A percentile compares a stretch with the other conserved stretches of the same genome.
phyloP scores from a whole-genome alignment of 2,113 vertebrate genomes.

The Pseudorectes ferrugineus region DNA sequence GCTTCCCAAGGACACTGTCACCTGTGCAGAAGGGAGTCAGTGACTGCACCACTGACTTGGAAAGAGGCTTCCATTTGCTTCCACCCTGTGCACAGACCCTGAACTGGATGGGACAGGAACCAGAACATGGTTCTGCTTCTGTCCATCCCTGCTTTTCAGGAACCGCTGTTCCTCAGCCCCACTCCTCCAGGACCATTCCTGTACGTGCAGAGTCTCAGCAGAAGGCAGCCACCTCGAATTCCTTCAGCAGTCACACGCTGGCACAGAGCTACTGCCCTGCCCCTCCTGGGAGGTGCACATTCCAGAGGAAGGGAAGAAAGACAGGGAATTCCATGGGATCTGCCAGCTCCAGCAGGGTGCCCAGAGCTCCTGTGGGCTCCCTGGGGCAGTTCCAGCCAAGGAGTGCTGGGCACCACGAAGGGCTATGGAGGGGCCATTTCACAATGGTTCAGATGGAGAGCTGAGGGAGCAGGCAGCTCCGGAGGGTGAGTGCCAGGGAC shows the following conservation, averaged over 20 bases:
- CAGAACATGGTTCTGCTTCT: not conserved
- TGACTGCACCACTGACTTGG: not conserved
- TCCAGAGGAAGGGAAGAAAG: not conserved
- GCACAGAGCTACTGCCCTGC: not conserved
- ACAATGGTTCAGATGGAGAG: accelerated
- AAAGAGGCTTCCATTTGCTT: not conserved
- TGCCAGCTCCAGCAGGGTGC: not conserved
- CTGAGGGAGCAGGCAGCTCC: not conserved
- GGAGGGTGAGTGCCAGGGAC: not conserved
- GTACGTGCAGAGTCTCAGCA: not conserved
- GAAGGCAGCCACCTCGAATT: not conserved
- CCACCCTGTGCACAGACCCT: not conserved
- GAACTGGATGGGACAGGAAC: not conserved
- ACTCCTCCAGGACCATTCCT: not conserved
- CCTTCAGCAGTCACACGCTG: not conserved
- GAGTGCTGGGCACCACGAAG: not conserved
- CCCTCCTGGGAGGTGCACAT: not conserved
- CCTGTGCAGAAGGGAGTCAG: not conserved
- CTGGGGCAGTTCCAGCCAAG: not conserved
- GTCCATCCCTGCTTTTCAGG: not conserved
- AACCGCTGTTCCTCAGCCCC: not conserved
- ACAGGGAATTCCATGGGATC: not conserved
- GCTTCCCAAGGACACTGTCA: too few species aligned
- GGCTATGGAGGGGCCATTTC: not conserved
- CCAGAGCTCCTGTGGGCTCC: not conserved